Conservation (phyloP, 2,113 vertebrate genomes). For the Pelecanus crispus region DNA sequence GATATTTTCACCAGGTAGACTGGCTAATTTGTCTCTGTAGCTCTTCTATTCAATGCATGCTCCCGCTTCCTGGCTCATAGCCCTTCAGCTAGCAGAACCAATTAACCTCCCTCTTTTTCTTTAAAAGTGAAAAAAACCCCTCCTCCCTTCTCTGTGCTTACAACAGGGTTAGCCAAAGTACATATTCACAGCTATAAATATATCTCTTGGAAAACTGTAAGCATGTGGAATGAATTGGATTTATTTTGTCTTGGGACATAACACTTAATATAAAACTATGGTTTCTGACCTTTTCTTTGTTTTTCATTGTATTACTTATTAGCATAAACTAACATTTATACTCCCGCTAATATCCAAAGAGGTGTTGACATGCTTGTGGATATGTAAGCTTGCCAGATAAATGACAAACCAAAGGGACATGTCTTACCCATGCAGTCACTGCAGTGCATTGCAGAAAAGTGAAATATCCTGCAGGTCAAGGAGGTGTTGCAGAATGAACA, state of each 20-base stretch:
- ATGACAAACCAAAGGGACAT: background rate
- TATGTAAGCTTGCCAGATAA: background rate
- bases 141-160: background rate
- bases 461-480: background rate
- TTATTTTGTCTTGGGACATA: slow-evolving; percentile 37
- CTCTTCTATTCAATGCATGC: slow-evolving; percentile 9
- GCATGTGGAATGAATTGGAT: background rate
- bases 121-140: background rate
- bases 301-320: slow-evolving; percentile 33
- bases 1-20: slow-evolving; percentile 15
- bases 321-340: slow-evolving; percentile 54
- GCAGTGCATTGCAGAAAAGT: background rate
- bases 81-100: slow-evolving; percentile 52
- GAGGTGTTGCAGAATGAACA: background rate
- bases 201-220: slow-evolving; percentile 5
- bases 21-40: slow-evolving; percentile 52
- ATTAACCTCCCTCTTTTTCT: slow-evolving; percentile 61
- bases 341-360: background rate
- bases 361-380: background rate
- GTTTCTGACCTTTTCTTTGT: slow-evolving; percentile 49
- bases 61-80: background rate
- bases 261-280: slow-evolving; percentile 30
- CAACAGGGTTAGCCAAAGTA: slow-evolving; percentile 51
- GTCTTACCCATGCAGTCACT: background rate
- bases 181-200: slow-evolving; percentile 56